Evolutionary conservation across 2,113 vertebrate genomes (phyloP).

Genomic region (Murina feae): DNA sequence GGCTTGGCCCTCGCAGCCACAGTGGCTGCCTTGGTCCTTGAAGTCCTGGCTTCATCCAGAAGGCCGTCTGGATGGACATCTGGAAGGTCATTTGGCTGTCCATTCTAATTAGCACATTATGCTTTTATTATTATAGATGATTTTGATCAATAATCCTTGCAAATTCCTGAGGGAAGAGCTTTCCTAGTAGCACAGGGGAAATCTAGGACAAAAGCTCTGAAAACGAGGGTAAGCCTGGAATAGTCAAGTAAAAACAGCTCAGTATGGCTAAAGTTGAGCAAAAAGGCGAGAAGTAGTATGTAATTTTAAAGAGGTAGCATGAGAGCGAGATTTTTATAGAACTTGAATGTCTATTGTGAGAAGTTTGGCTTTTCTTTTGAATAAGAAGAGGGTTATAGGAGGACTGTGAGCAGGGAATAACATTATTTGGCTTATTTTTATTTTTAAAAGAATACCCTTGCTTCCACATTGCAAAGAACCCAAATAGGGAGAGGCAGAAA

Average conservation of each 20-base stretch:
- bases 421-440: neutral
- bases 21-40: too few species aligned
- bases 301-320: neutral
- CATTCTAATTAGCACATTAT: too few species aligned
- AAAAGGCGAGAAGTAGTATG: neutral
- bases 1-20: too few species aligned
- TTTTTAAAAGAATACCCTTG: neutral
- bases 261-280: neutral
- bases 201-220: neutral
- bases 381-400: neutral
- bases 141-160: neutral
- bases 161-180: neutral
- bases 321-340: neutral
- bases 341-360: neutral
- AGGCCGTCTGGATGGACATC: too few species aligned
- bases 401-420: neutral
- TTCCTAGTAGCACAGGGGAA: neutral
- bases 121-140: too few species aligned
- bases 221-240: neutral
- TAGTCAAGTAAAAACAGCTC: neutral
- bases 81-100: too few species aligned
- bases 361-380: neutral
- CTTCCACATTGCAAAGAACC: neutral
- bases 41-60: too few species aligned
- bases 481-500: neutral